Conservation (phyloP, 1,140 invertebrate species). For the Apis florea region DNA sequence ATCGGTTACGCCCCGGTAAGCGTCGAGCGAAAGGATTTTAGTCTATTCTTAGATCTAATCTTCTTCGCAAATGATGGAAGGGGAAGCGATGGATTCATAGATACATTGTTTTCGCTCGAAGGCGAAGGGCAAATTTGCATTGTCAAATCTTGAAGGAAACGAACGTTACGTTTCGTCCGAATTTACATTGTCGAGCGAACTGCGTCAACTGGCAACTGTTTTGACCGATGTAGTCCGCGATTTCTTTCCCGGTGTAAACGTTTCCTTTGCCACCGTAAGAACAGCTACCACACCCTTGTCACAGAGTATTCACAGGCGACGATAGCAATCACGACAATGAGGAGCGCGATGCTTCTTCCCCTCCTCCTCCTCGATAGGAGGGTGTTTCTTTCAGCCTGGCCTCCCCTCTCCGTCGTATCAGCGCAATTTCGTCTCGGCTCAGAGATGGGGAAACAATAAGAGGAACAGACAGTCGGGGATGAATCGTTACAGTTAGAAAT, state of each 20-base stretch:
- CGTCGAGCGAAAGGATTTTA: too few relatives aligned
- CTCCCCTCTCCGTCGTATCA: background rate
- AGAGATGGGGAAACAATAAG: constrained; percentile 53
- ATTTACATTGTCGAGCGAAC: too few relatives aligned
- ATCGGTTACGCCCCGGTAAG: background rate
- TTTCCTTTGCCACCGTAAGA: background rate
- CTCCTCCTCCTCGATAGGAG: background rate
- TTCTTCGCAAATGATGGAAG: too few relatives aligned
- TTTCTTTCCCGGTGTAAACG: background rate
- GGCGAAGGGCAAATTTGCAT: too few relatives aligned
- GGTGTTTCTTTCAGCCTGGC: constrained; percentile 7
- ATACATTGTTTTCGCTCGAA: too few relatives aligned
- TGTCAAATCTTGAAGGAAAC: too few relatives aligned
- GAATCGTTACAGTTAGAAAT: constrained; percentile 63
- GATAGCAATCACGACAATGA: constrained; percentile 50
- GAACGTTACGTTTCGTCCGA: too few relatives aligned
- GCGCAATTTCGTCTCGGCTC: constrained; percentile 25
- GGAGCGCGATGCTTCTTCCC: constrained; percentile 8
- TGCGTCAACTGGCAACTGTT: too few relatives aligned
- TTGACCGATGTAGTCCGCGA: background rate
- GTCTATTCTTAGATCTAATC: too few relatives aligned
- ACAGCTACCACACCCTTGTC: constrained; percentile 10
- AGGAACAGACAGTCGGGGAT: constrained; percentile 33
- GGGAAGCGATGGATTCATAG: too few relatives aligned
- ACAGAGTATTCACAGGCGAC: constrained; percentile 52